Evolutionary conservation across 2,797 vertebrate genomes (phyloP).

Genomic region (Acanthis flammea): DNA sequence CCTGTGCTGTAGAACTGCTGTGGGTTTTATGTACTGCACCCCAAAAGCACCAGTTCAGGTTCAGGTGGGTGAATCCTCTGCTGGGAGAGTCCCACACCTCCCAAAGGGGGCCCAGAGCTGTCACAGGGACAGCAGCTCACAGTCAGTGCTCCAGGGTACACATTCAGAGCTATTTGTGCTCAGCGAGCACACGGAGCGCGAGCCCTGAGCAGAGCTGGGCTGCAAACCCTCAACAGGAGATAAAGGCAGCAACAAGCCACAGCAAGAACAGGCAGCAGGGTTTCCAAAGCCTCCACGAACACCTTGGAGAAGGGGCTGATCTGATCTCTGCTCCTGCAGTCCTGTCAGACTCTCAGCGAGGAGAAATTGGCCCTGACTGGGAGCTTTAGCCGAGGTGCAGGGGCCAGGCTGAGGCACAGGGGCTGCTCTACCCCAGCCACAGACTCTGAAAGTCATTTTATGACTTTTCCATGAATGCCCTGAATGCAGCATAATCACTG

Average conservation of each 20-base stretch:
- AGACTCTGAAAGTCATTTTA: neutral
- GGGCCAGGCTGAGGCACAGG: neutral
- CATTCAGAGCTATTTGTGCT: neutral
- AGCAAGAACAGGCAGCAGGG: conserved; percentile 19
- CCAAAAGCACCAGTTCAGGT: neutral
- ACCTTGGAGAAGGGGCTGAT: neutral
- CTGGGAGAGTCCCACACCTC: neutral
- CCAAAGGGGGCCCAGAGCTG: accelerated
- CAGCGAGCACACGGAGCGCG: neutral
- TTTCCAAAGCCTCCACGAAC: neutral
- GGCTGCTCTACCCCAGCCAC: neutral
- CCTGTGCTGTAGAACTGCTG: accelerated
- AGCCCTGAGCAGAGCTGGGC: neutral
- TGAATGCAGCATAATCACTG: neutral
- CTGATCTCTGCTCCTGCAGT: neutral
- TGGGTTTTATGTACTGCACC: accelerated
- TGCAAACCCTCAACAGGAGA: neutral
- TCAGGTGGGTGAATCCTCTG: neutral
- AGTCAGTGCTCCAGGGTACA: accelerated
- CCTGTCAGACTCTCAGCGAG: neutral
- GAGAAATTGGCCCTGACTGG: accelerated
- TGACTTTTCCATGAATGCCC: neutral
- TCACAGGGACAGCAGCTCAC: neutral
- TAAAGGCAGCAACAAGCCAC: conserved; percentile 12
- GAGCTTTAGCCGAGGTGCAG: neutral